These are phyloP conservation scores for Tychaedon coryphoeus DNA, from an alignment of 2,113 vertebrate genomes.

Conservation along the genomic window DNA sequence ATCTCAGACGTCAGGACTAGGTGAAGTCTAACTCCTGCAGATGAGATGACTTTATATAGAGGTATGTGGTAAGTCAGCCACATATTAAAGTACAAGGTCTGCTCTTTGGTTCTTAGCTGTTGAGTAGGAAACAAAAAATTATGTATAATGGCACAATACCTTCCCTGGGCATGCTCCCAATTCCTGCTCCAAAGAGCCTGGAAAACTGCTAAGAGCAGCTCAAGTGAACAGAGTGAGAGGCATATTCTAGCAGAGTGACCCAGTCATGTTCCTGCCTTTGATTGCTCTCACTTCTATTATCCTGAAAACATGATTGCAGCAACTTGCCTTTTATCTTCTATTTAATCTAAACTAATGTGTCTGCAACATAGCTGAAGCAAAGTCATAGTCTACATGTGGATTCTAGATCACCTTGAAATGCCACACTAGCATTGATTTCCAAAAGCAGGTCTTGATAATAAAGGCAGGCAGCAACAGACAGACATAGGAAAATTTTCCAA, in stretches of 20 bases:
- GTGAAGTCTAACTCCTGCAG: not conserved
- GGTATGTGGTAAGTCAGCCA: not conserved
- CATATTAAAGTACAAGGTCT: not conserved
- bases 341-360: not conserved
- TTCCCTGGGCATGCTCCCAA: not conserved
- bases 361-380: not conserved
- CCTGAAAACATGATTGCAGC: not conserved
- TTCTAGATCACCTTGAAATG: slow-evolving; percentile 15
- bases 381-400: not conserved
- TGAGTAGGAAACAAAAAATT: not conserved
- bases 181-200: not conserved
- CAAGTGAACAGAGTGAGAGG: not conserved
- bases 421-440: not conserved
- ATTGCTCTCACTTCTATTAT: not conserved
- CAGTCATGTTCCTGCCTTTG: not conserved
- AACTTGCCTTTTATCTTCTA: slow-evolving; percentile 24
- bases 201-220: slow-evolving; percentile 9
- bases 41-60: not conserved
- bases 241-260: not conserved
- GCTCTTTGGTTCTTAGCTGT: not conserved
- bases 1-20: not conserved
- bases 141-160: not conserved
- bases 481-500: not conserved
- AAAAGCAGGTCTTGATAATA: not conserved
- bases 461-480: not conserved